Conservation (phyloP, 2,797 vertebrate genomes). For the Notamacropus eugenii region DNA sequence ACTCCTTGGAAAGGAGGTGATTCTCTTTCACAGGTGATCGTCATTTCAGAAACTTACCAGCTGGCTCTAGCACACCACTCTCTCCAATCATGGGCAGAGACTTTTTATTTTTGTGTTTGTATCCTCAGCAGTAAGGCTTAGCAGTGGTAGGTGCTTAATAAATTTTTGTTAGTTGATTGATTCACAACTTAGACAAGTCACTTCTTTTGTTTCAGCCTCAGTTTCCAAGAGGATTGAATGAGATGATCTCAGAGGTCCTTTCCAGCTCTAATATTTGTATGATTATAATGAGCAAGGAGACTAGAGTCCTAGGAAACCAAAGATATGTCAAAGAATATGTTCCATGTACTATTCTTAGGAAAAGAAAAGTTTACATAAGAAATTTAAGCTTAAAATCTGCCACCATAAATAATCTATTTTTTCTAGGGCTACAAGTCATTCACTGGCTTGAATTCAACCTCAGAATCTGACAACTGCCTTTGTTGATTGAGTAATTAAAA, state of each 20-base stretch:
- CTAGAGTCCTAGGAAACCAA: not conserved
- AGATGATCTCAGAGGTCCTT: not conserved
- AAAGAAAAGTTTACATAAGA: not conserved
- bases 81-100: not conserved
- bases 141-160: not conserved
- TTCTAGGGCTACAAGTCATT: constrained; percentile 6
- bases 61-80: no score
- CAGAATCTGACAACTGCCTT: constrained; percentile 44
- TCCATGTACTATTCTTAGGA: constrained; percentile 15
- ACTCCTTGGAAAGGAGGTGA: not conserved
- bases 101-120: not conserved
- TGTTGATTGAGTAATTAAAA: constrained; percentile 56
- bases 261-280: not conserved
- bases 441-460: constrained; percentile 47
- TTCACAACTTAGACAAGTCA: not conserved
- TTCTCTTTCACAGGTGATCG: not conserved
- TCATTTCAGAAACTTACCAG: not conserved
- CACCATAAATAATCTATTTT: not conserved
- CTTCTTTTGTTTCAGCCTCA: not conserved
- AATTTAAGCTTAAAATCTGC: not conserved
- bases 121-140: not conserved
- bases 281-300: not conserved
- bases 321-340: not conserved
- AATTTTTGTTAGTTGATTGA: not conserved
- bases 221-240: not conserved